Evolutionary conservation across 2,113 vertebrate species (phyloP).

Genomic region (Ancistrus triradiatus): DNA sequence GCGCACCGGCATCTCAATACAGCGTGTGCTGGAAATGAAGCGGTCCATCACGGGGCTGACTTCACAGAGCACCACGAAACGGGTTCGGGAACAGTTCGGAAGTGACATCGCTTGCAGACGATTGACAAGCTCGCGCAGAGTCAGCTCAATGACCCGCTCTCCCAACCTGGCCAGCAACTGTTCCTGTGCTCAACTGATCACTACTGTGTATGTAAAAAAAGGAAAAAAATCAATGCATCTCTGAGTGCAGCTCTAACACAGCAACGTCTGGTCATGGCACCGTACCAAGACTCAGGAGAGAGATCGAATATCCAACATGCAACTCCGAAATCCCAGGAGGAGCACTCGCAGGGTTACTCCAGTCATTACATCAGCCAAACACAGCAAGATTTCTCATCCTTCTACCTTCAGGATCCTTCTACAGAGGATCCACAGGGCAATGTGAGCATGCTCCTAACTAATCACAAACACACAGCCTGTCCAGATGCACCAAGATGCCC

Average conservation of each 20-base stretch:
- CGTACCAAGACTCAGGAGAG: slow-evolving; percentile 41
- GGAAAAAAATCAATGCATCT: slow-evolving; percentile 42
- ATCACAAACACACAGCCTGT: slow-evolving; percentile 12
- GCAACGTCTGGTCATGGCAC: slow-evolving; percentile 59
- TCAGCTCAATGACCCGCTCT: slow-evolving; percentile 5
- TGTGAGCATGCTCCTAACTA: too few relatives aligned
- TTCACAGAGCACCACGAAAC: neutral
- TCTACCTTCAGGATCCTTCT: too few relatives aligned
- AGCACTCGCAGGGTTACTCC: neutral
- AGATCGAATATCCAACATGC: slow-evolving; percentile 1
- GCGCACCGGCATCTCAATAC: slow-evolving; percentile 30
- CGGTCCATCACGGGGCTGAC: neutral
- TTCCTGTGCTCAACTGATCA: neutral
- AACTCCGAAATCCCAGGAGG: slow-evolving; percentile 26
- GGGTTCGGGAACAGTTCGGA: neutral
- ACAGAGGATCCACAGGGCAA: too few relatives aligned
- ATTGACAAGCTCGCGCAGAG: slow-evolving; percentile 13
- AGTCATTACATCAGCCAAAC: neutral
- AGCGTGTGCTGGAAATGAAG: slow-evolving; percentile 9
- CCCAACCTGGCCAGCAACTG: neutral
- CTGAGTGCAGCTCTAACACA: slow-evolving; percentile 48
- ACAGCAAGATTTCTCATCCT: too few relatives aligned
- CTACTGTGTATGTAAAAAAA: too few relatives aligned
- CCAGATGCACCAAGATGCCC: slow-evolving; percentile 6
- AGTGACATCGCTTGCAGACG: neutral